Conservation (phyloP, 2,888 invertebrate species). For the Tetropium fuscum region DNA sequence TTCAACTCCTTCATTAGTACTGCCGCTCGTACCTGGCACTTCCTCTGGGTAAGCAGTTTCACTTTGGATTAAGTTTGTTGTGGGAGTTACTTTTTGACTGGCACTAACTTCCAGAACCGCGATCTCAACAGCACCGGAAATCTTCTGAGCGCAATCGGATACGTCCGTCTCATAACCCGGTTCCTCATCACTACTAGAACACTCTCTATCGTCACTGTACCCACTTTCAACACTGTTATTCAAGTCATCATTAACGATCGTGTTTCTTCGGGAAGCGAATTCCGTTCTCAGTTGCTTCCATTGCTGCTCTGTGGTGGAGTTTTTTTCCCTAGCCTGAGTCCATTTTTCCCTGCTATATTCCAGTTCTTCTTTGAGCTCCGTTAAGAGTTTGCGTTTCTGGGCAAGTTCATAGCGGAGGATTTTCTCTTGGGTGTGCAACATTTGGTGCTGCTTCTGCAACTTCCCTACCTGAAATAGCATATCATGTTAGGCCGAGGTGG, state of each 20-base stretch:
- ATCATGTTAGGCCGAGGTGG: too few species aligned
- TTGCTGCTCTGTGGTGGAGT: constrained; percentile 85
- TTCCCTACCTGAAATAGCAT: constrained; percentile 67
- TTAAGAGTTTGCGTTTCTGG: constrained; percentile 87
- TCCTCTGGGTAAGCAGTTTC: constrained; percentile 29
- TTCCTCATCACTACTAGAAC: constrained; percentile 68
- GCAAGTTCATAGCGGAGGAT: constrained; percentile 89
- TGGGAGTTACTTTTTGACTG: constrained; percentile 6
- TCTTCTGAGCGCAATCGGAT: constrained; percentile 62
- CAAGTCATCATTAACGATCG: constrained; percentile 69
- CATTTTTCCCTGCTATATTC: constrained; percentile 90
- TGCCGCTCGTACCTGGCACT: neutral
- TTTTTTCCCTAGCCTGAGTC: constrained; percentile 87
- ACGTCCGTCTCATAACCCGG: constrained; percentile 57
- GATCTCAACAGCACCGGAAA: constrained; percentile 55
- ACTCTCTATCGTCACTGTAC: constrained; percentile 82
- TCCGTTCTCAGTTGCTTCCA: constrained; percentile 85
- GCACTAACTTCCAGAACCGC: constrained; percentile 65
- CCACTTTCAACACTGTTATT: constrained; percentile 87
- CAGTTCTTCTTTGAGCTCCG: constrained; percentile 87
- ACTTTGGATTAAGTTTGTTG: constrained; percentile 62
- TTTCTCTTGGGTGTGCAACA: constrained; percentile 90
- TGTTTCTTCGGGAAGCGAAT: constrained; percentile 80
- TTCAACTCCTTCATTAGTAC: constrained; percentile 17
- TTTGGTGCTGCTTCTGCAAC: constrained; percentile 83